Evolutionary conservation across 2,797 vertebrate species (phyloP).

Genomic region (Hyperoplus lanceolatus): DNA sequence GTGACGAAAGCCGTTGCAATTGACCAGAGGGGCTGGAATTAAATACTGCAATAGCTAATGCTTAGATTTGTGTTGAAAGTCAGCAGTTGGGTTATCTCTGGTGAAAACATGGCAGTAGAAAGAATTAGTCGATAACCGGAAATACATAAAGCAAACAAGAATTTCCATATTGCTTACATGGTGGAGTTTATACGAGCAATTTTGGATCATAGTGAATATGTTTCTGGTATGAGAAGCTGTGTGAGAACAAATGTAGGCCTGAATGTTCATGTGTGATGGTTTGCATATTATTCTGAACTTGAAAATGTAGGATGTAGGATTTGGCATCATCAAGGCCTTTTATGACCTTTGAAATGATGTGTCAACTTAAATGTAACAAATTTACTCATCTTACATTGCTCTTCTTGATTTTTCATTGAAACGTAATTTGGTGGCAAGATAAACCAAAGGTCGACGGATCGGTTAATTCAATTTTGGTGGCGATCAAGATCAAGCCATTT

Average conservation of each 20-base stretch:
- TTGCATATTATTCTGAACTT: neutral
- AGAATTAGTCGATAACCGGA: neutral
- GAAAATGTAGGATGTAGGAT: neutral
- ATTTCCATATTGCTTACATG: slow-evolving; percentile 38
- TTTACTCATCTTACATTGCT: neutral
- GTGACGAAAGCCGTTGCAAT: neutral
- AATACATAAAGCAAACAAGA: slow-evolving; percentile 23
- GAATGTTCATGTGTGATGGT: neutral
- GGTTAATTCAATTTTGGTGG: slow-evolving; percentile 61
- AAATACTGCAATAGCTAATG: slow-evolving; percentile 28
- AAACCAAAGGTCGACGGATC: slow-evolving; percentile 42
- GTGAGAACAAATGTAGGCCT: slow-evolving; percentile 16
- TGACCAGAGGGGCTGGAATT: slow-evolving; percentile 19
- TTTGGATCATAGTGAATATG: slow-evolving; percentile 41
- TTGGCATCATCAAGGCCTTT: neutral
- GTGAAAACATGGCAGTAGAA: slow-evolving; percentile 23
- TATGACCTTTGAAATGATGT: too few relatives aligned
- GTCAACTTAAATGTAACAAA: neutral
- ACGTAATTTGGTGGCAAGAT: slow-evolving; percentile 35
- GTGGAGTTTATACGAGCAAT: slow-evolving; percentile 10
- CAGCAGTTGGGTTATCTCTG: slow-evolving; percentile 34
- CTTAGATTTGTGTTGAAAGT: slow-evolving; percentile 32
- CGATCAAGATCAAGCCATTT: slow-evolving; percentile 65
- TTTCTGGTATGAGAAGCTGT: neutral
- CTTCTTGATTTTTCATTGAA: slow-evolving; percentile 47